Evolutionary conservation across 2,888 invertebrate species (phyloP), one percentile per base, ranked within the genome.

Genomic region (Kryphioiulus occultus): DNA sequence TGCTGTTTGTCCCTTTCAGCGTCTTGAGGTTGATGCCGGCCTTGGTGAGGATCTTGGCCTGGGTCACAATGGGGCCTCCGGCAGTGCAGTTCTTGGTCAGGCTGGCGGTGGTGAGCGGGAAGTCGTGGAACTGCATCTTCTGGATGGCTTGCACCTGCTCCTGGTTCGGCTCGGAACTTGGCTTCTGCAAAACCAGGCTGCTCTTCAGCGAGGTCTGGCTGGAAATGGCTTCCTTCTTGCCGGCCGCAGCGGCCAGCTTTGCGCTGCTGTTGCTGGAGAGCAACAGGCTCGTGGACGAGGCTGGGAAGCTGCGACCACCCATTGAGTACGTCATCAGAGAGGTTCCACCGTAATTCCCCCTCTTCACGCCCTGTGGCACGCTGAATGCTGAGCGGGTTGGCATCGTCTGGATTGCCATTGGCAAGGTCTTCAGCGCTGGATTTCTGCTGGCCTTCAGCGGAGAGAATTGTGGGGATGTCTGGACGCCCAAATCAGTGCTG

Each of bases 71-170:
- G n/a, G 90, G 85, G 15, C 88, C 84, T 10, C 89, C 89, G 32
- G 42, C 59, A 35, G 44, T 85, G 35, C 42, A 47, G 1, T 88
- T 88, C 42, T 88, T 86, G 15, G 89, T 89, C 35, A 90, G 88
- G 78, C 90, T 89, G 7, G 90, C 89, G 19, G 91, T 91, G 15
- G 91, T 91, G 9, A 91, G 87, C 9, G 91, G 91, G 87, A 91
- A 91, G 87, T 91, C 91, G 88, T 90, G 90, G 88, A 90, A 91
- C 89, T 91, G 91, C 10, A 91, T 88, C 88, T 90, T 91, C 87
- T 91, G 91, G 26, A 90, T 90, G 12, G 90, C 90, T 88, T 90
- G 90, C 22, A 91, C 90, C 88, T 90, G 90, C 86, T 90, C 90
- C 32, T 89, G 88, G 35, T 89, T 89, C 7, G 89, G 88, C 53